These are phyloP conservation scores for Tachuris rubrigastra DNA, from an alignment of 2,113 vertebrate genomes.

Conservation along the genomic window DNA sequence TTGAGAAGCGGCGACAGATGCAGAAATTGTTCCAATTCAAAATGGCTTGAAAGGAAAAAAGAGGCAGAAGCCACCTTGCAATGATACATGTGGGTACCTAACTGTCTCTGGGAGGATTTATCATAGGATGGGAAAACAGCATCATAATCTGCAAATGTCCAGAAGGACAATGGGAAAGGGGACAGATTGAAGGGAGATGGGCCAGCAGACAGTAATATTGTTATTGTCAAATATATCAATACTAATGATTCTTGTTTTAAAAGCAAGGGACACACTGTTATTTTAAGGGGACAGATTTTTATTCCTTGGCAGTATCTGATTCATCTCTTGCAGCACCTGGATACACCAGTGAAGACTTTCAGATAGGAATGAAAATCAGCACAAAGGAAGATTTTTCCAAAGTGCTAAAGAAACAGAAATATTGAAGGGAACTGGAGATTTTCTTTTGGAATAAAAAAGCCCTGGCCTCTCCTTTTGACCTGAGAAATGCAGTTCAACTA, in stretches of 20 bases:
- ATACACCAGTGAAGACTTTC: not conserved
- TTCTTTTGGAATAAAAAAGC: not conserved
- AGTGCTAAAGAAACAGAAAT: not conserved
- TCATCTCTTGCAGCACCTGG: not conserved
- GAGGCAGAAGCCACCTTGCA: not conserved
- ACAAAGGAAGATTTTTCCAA: not conserved
- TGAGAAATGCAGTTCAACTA: not conserved
- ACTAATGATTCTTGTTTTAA: not conserved
- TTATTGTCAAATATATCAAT: not conserved
- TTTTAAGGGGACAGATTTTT: not conserved
- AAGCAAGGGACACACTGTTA: not conserved
- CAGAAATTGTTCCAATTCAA: not conserved
- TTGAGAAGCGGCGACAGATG: not conserved
- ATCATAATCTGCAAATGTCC: not conserved
- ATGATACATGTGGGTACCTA: not conserved
- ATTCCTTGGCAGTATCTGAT: not conserved
- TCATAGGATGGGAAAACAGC: not conserved
- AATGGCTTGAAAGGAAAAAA: not conserved
- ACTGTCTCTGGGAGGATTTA: not conserved
- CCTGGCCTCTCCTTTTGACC: not conserved
- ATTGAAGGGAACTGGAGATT: not conserved
- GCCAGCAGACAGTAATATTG: not conserved
- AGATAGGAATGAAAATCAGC: not conserved
- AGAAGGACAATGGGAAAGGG: not conserved
- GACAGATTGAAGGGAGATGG: not conserved